A percentile compares a stretch with the other conserved stretches of the same genome.
These are phyloP conservation scores for Ditylenchus weischeri DNA, from an alignment of 2,888 invertebrate species.

Conservation along the genomic window DNA sequence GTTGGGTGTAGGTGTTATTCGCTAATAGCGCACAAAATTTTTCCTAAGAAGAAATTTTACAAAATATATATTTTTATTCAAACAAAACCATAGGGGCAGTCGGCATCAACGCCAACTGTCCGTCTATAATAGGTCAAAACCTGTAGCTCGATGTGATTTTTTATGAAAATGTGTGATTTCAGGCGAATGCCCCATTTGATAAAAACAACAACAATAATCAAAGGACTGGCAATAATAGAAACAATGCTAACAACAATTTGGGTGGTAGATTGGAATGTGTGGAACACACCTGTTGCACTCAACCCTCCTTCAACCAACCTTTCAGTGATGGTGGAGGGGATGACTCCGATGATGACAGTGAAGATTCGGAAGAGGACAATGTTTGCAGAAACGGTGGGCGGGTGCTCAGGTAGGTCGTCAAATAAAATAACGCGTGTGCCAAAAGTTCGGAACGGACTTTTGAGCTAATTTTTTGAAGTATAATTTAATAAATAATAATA, in stretches of 20 bases:
- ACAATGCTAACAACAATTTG: no score
- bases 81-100: no score
- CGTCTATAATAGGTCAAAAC: no score
- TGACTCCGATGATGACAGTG: slow-evolving; percentile 2
- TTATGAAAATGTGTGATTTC: not conserved
- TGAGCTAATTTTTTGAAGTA: no score
- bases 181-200: not conserved
- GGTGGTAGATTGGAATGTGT: not conserved
- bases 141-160: not conserved
- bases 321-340: not conserved
- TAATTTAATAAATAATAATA: no score
- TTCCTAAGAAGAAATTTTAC: no score
- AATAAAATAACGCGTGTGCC: no score
- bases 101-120: no score
- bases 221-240: not conserved
- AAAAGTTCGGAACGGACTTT: no score
- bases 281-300: not conserved
- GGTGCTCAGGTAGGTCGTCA: not conserved
- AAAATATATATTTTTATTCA: no score
- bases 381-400: not conserved
- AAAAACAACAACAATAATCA: not conserved
- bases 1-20: no score
- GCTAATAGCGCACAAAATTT: no score
- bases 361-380: not conserved
- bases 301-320: not conserved